Conservation (phyloP, 23 tunicate genomes). For the Styela plicata region DNA sequence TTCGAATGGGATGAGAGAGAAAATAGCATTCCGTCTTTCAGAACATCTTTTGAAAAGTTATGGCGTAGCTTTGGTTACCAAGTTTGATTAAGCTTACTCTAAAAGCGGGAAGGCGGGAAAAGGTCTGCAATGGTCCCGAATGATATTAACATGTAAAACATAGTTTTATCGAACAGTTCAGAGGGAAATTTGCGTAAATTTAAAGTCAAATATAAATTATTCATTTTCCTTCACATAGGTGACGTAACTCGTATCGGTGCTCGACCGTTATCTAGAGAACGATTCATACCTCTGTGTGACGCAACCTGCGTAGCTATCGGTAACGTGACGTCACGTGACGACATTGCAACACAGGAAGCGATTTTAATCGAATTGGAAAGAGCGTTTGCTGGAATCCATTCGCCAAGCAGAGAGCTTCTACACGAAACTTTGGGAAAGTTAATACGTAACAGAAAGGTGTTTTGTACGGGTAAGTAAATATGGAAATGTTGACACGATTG, state of each 20-base stretch:
- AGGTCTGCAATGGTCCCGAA: too few relatives aligned
- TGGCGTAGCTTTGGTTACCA: too few relatives aligned
- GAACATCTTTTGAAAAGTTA: too few relatives aligned
- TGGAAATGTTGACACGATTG: too few relatives aligned
- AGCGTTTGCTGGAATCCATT: neutral
- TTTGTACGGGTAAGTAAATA: constrained; percentile 9
- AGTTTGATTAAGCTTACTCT: too few relatives aligned
- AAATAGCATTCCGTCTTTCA: too few relatives aligned
- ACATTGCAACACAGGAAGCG: constrained; percentile 4
- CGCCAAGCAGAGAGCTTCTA: constrained; percentile 1
- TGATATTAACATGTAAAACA: too few relatives aligned
- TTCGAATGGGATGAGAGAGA: too few relatives aligned
- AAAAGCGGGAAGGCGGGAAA: too few relatives aligned
- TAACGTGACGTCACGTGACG: neutral
- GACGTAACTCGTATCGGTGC: constrained; percentile 10
- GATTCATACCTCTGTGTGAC: neutral
- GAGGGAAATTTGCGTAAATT: neutral
- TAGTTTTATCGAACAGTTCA: too few relatives aligned
- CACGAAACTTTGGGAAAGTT: neutral
- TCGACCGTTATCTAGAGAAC: neutral
- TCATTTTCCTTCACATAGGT: neutral
- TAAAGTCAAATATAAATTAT: neutral
- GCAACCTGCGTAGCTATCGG: neutral
- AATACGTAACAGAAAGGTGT: neutral
- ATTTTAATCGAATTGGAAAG: neutral